Percentiles rank a stretch among this genome's conserved stretches.
These are phyloP conservation scores for Parnassius mnemosyne DNA, from an alignment of 2,888 invertebrate species.

Conservation along the genomic window DNA sequence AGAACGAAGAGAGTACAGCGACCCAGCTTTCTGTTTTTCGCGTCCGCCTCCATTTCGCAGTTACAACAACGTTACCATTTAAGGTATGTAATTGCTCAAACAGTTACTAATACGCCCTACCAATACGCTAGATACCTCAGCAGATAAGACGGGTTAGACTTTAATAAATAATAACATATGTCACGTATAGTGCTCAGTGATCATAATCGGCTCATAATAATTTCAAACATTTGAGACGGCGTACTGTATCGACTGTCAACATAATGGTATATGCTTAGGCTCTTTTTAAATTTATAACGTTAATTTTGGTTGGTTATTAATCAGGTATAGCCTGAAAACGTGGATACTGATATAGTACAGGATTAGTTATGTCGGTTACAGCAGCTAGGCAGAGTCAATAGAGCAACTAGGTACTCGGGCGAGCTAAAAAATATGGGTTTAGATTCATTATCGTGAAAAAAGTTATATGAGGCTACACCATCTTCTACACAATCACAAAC, in stretches of 20 bases:
- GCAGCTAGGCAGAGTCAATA: too few relatives aligned
- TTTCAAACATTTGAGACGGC: not conserved
- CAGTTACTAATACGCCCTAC: constrained; percentile 25
- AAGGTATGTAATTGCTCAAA: constrained; percentile 34
- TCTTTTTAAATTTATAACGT: not conserved
- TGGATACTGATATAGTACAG: too few relatives aligned
- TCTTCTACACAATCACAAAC: too few relatives aligned
- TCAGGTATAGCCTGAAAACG: too few relatives aligned
- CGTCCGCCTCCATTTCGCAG: constrained; percentile 26
- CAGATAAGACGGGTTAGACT: constrained; percentile 15
- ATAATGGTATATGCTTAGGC: constrained; percentile 1
- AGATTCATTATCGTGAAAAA: too few relatives aligned
- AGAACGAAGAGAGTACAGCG: constrained; percentile 34
- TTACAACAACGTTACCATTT: constrained; percentile 28
- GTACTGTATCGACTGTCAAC: not conserved
- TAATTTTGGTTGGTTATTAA: too few relatives aligned
- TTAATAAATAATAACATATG: constrained; percentile 17
- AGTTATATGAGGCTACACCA: too few relatives aligned
- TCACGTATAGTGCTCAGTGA: constrained; percentile 7
- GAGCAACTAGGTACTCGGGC: too few relatives aligned
- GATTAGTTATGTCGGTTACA: too few relatives aligned
- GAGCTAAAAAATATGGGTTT: too few relatives aligned
- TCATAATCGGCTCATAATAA: constrained; percentile 10
- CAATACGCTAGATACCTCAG: constrained; percentile 4
- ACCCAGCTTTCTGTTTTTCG: constrained; percentile 37